Evolutionary conservation across 2,113 vertebrate species (phyloP).

Genomic region (Sarotherodon lohbergeri): DNA sequence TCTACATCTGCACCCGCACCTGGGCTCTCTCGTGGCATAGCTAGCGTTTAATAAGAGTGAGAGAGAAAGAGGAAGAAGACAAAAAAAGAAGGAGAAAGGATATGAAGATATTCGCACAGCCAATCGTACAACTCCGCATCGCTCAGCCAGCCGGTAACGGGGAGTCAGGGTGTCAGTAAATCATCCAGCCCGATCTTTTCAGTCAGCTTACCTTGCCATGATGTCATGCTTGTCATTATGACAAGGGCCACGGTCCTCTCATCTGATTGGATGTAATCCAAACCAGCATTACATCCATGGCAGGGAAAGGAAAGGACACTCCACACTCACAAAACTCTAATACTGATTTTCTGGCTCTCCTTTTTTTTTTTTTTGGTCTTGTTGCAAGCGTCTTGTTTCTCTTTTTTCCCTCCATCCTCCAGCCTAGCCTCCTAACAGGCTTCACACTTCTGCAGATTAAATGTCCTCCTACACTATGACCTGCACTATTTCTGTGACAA

Average conservation of each 20-base stretch:
- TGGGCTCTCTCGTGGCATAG: not conserved
- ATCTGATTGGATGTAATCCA: conserved; percentile 58
- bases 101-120: not conserved
- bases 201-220: conserved; percentile 58
- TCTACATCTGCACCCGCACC: not conserved
- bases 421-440: not conserved
- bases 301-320: conserved; percentile 1
- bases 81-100: not conserved
- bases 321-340: not conserved
- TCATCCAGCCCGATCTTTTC: not conserved
- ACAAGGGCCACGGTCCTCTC: conserved; percentile 45
- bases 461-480: not conserved
- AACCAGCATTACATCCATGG: conserved; percentile 36
- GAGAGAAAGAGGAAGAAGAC: not conserved
- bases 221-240: conserved; percentile 59
- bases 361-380: not conserved
- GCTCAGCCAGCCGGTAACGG: conserved; percentile 3
- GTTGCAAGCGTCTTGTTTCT: not conserved
- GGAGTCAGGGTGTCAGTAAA: conserved; percentile 36
- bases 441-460: not conserved
- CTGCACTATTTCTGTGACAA: not conserved
- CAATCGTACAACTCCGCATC: not conserved
- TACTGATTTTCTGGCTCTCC: not conserved
- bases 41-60: not conserved
- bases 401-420: not conserved